A percentile compares a stretch with the other conserved stretches of the same genome.
phyloP scores from a whole-genome alignment of 2,113 vertebrate genomes.

The Lipophrys pholis region DNA sequence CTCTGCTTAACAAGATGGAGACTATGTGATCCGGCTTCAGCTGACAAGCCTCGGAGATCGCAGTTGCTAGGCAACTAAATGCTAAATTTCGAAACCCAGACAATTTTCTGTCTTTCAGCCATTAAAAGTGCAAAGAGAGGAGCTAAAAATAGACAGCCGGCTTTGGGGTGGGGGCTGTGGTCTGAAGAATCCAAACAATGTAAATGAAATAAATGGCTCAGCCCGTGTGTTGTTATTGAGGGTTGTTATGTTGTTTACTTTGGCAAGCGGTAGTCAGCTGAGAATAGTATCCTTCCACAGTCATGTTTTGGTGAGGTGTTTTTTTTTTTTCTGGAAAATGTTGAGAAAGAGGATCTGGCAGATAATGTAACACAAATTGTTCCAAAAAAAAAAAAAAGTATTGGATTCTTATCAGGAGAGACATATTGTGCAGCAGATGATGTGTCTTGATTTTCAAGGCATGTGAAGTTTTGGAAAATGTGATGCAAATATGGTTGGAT shows the following conservation, averaged over 20 bases:
- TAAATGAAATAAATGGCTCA: slow-evolving; percentile 67
- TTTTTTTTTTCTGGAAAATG: slow-evolving; percentile 25
- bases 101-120: slow-evolving; percentile 74
- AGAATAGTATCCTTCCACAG: slow-evolving; percentile 73
- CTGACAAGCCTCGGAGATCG: slow-evolving; percentile 69
- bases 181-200: slow-evolving; percentile 69
- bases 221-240: slow-evolving; percentile 43
- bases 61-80: slow-evolving; percentile 86
- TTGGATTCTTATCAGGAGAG: slow-evolving; percentile 34
- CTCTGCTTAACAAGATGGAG: slow-evolving; percentile 78
- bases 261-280: slow-evolving; percentile 55
- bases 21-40: slow-evolving; percentile 69
- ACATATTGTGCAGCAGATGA: slow-evolving; percentile 15
- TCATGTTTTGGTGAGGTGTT: slow-evolving; percentile 37
- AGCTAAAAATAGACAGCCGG: slow-evolving; percentile 70
- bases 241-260: slow-evolving; percentile 70
- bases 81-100: slow-evolving; percentile 83
- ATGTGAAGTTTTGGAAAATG: slow-evolving; percentile 6
- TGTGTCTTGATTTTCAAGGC: not conserved
- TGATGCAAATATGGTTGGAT: not conserved
- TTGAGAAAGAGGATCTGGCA: slow-evolving; percentile 65
- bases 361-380: slow-evolving; percentile 34
- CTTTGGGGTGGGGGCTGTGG: slow-evolving; percentile 19
- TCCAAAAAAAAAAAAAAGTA: too few relatives aligned
- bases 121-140: slow-evolving; percentile 71